Conservation (phyloP, 1,140 invertebrate species). For the Bradynema listronoti region DNA sequence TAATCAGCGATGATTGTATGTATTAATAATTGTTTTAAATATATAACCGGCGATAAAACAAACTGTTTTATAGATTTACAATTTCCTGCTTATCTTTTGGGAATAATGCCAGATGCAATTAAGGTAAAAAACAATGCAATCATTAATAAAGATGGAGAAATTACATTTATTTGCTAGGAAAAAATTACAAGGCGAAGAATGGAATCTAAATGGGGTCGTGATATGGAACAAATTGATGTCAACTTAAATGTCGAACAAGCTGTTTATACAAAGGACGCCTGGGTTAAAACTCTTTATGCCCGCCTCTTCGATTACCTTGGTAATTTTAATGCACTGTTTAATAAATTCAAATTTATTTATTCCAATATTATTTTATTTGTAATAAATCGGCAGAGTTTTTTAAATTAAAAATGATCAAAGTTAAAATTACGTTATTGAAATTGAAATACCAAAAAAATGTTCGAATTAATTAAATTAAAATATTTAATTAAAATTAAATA, state of each 20-base stretch:
- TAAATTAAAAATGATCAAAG: no score
- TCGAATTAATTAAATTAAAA: no score
- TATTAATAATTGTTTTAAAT: conserved; percentile 20
- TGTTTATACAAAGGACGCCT: conserved; percentile 40
- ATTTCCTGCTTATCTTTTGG: conserved; percentile 67
- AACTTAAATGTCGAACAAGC: conserved; percentile 66
- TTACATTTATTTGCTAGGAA: conserved; percentile 12
- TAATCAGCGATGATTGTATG: conserved; percentile 65
- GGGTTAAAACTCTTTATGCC: conserved; percentile 67
- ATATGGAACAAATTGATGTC: conserved; percentile 68
- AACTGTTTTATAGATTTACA: conserved; percentile 63
- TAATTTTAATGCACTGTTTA: conserved; percentile 37
- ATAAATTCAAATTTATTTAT: no score
- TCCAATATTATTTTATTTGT: no score
- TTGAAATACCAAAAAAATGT: no score
- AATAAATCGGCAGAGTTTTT: no score
- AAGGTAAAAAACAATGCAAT: conserved; percentile 56
- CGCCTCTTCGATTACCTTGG: conserved; percentile 70
- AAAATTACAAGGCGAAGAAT: conserved; percentile 63
- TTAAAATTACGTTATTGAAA: no score
- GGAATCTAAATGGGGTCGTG: conserved; percentile 71
- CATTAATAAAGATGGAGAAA: conserved; percentile 1
- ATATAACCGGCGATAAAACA: background rate
- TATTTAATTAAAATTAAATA: no score
- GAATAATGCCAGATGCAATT: conserved; percentile 64